Evolutionary conservation across 53 echinoderm and acorn worm species (phyloP), one percentile per base, ranked within the genome.

Genomic region (Apostichopus leukothele): DNA sequence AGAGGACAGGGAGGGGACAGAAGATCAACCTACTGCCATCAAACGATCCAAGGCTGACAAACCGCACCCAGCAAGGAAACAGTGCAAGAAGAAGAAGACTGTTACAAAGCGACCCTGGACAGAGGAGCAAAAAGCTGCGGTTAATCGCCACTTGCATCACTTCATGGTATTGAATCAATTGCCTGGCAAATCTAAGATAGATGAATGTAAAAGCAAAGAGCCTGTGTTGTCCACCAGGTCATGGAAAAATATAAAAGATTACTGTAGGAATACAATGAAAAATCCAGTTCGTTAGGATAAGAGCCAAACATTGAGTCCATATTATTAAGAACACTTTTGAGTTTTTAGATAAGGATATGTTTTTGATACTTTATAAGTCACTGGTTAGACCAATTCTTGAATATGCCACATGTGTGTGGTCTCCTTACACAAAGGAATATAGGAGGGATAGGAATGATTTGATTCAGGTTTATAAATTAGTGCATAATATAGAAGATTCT

Each of bases 191-290:
- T 7, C 53, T 4, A 54, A 18, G 19, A 51, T 80, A 53, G 57
- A 21, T 6, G 57, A 52, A 22, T 52, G 53, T 53, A 52, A 18
- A 11, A 2, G 1, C 6, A 53, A 80, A 5, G 80, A 80, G 18
- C 19, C 18, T 53, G 53, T 53, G 5, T 57, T 80, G n/a, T 20
- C 18, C 2, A 7, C 4, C 5, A 80, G 80, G 22, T 39, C 53
- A 8, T 80, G 80, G 80, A 80, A 5, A 23, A 80, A 80, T 8
- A 57, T 80, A 1, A 80, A 80, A 22, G 80, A 80, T 54, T 80
- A 20, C 50, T 80, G 80, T 7, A 51, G 80, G 12, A 80, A 80
- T 20, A n/a, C 54, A 22, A 76, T 76, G 76, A 76, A 76, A 39
- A 11, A 75, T 7, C 21, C 1, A 26, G 12, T 75, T 75, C 27